These are phyloP conservation scores for Heterotilapia buettikoferi DNA, from an alignment of 2,113 vertebrate species.

Conservation along the genomic window DNA sequence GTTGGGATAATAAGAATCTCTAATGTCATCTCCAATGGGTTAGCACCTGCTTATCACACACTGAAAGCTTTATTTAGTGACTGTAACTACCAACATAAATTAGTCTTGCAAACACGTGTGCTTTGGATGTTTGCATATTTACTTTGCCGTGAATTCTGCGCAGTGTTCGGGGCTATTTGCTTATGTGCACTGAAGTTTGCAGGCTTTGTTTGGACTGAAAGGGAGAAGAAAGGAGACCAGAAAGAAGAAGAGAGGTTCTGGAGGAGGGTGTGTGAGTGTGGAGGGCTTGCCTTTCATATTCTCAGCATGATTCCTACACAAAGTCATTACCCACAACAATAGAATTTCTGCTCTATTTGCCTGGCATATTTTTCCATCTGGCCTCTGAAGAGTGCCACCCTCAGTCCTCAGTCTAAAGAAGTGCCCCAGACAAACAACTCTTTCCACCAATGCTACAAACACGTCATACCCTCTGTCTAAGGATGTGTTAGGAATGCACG, in stretches of 20 bases:
- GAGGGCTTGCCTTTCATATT: constrained; percentile 37
- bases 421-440: constrained; percentile 8
- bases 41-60: constrained; percentile 22
- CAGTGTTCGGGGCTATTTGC: not conserved
- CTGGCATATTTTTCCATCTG: constrained; percentile 46
- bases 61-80: constrained; percentile 18
- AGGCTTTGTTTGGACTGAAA: not conserved
- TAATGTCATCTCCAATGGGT: constrained; percentile 19
- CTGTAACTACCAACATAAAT: not conserved
- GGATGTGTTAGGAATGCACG: not conserved
- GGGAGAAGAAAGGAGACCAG: not conserved
- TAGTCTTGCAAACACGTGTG: not conserved
- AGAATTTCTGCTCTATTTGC: constrained; percentile 62
- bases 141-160: not conserved
- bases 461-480: not conserved
- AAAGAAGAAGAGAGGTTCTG: not conserved
- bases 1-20: constrained; percentile 27
- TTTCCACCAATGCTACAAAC: not conserved
- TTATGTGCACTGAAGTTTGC: not conserved
- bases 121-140: not conserved
- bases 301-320: constrained; percentile 43
- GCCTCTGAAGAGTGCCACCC: constrained; percentile 43
- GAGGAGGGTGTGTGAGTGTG: not conserved
- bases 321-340: constrained; percentile 64
- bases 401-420: constrained; percentile 4